Base-by-base conservation (phyloP, 2,113 vertebrate genomes). In the Phyllostomus hastatus region DNA sequence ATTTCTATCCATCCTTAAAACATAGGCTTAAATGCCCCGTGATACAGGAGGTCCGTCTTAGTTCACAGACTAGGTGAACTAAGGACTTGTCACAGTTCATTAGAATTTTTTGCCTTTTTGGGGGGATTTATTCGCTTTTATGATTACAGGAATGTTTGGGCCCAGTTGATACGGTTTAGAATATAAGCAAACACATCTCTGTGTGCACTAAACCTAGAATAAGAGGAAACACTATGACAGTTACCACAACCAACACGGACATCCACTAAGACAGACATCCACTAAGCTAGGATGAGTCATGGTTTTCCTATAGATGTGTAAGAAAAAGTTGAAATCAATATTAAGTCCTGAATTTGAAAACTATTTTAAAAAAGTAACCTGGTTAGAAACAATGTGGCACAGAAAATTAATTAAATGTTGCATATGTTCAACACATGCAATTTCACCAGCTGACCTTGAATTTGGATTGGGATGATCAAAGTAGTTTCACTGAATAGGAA, bases 11-110 rank as follows among this genome's bases (percentile, higher is more conserved):
- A 26, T 8, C 8, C 5, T 28, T 15, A 16, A 20, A 4, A 31
- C 15, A 35, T 22, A 20, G 1, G 1, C 5, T 24, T 59, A 33
- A 26, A 43, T 10, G 1, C 4, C 64, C 2, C 28, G 16, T 33
- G 20, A 11, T 79, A 41, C 1, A 1, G n/a, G 17, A 79, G 46
- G 15, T 7, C 4, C 67, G 38, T 92, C 17, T 17, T 52, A n/a
- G 4, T 4, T 9, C 38, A 66, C 3, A 4, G 46, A 20, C 22
- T 10, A 54, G 5, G 4, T 33, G 14, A 67, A 28, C n/a, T n/a
- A n/a, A 35, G 2, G 2, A 35, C 11, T 66, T 76, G 22, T 46
- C 59, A 75, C 9, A 31, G 14, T 79, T 66, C 17, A 33, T 20
- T 66, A 5, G 1, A n/a, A 57, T 61, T 2, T 28, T 19, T 66